Base-by-base conservation (phyloP, 1,140 invertebrate genomes). In the Anagrus nilaparvatae region DNA sequence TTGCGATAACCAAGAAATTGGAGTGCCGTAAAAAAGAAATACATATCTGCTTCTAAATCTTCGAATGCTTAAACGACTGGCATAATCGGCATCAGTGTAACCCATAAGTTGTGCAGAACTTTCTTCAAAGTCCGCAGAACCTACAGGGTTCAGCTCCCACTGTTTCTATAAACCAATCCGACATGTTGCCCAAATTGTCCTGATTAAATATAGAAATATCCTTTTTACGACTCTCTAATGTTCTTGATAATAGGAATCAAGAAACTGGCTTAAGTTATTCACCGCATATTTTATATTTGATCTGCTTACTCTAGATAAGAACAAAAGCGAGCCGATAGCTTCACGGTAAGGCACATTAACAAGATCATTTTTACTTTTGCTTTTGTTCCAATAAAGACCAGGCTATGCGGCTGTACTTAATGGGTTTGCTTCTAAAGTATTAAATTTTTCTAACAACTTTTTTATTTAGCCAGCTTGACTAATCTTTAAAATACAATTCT, bases 141-240 rank as follows among this genome's bases (percentile, higher is more conserved):
- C n/a, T n/a, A n/a, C n/a, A n/a, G n/a, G n/a, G n/a, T n/a, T n/a
- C n/a, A 18, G 14, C 34, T 36, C 20, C 34, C 21, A 32, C 36
- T 25, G 28, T 17, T 27, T 33, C 30, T 23, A 10, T 12, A 41
- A 17, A 41, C 8, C 12, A 41, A 32, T 18, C 45, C 45, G 12
- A 21, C 10, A 40, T 47, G 16, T 0, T 18, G 7, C 5, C n/a
- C n/a, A n/a, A n/a, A n/a, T n/a, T n/a, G 49, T 44, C 1, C 36
- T 36, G 14, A 24, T 37, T 23, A 51, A 25, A 31, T 48, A 48
- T 12, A n/a, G 10, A 9, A 51, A 35, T 5, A 51, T 48, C 28
- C 33, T 18, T 34, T 48, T 48, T 16, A 44, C 38, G 1, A 38
- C 40, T 33, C 31, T 36, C 41, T 46, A 51, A 36, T 51, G 34